Conservation (phyloP, 2,113 vertebrate species). For the Lipotes vexillifer region DNA sequence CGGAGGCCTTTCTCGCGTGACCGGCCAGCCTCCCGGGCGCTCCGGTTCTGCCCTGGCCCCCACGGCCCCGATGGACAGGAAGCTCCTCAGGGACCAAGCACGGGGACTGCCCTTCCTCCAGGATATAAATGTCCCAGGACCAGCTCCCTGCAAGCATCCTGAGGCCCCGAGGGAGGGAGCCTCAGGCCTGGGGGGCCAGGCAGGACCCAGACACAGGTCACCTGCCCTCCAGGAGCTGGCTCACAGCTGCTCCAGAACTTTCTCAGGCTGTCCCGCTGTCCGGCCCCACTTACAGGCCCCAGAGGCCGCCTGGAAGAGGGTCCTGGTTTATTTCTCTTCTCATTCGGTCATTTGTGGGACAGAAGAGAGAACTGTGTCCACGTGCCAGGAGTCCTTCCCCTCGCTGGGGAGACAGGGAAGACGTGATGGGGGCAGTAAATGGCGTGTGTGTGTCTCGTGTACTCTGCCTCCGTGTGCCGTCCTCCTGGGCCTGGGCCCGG, state of each 20-base stretch:
- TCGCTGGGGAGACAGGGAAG: no score
- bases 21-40: not conserved
- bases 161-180: not conserved
- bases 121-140: not conserved
- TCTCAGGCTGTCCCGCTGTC: not conserved
- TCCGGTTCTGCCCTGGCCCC: not conserved
- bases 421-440: accelerated
- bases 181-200: not conserved
- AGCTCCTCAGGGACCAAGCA: not conserved
- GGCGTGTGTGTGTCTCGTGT: accelerated
- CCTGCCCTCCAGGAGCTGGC: not conserved
- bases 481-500: not conserved
- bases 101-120: not conserved
- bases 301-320: no score
- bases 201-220: not conserved
- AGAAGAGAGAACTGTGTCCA: accelerated
- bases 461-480: accelerated
- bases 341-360: not conserved
- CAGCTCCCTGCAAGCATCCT: not conserved
- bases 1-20: not conserved
- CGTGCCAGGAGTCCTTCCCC: not conserved
- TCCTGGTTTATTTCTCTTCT: no score
- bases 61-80: not conserved
- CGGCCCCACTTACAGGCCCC: accelerated
- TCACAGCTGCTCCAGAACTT: not conserved